Evolutionary conservation across 2,113 vertebrate genomes (phyloP), one percentile per base, ranked within the genome.

Genomic region (Poeciliopsis occidentalis): DNA sequence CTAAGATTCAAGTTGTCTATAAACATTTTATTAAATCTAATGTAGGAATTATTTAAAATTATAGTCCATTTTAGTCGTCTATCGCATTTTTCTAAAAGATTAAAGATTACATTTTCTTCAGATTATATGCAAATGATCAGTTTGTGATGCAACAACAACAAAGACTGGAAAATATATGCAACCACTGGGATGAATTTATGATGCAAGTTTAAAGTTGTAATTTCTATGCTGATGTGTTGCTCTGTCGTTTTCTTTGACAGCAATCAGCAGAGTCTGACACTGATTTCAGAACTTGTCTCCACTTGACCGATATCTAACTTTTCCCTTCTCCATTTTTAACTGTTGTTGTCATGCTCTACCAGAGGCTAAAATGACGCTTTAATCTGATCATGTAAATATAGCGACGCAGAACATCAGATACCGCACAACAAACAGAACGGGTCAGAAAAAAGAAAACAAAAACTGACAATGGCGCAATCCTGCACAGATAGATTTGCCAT

Each of bases 391-490:
- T 71, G 64, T 84, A 79, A 88, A 86, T 83, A 64, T 78, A 80
- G 87, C 8, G 4, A 70, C 68, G 15, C 34, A 5, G 30, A 54
- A 75, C 72, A 84, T 86, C 73, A 84, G 85, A 85, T 88, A 80
- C n/a, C 22, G 60, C 64, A 30, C 64, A 62, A 54, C 39, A 78
- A 39, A 77, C 64, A 81, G 29, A 85, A 72, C 60, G 19, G 65
- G 31, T 13, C 19, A 64, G 44, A 22, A 8, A 70, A 72, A 70
- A 57, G 71, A 68, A 82, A 57, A 75, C 66, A 81, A 27, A 44
- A 60, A 75, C 67, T 79, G 69, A 91, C 79, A 75, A 88, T 85
- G 70, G 89, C 85, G 84, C 80, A 90, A 72, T 84, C 84, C 62
- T 75, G 44, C 64, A 74, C 10, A 41, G 60, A 85, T 85, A 81